Evolutionary conservation across 2,113 vertebrate species (phyloP), one percentile per base, ranked within the genome.

Genomic region (Meleagris gallopavo): DNA sequence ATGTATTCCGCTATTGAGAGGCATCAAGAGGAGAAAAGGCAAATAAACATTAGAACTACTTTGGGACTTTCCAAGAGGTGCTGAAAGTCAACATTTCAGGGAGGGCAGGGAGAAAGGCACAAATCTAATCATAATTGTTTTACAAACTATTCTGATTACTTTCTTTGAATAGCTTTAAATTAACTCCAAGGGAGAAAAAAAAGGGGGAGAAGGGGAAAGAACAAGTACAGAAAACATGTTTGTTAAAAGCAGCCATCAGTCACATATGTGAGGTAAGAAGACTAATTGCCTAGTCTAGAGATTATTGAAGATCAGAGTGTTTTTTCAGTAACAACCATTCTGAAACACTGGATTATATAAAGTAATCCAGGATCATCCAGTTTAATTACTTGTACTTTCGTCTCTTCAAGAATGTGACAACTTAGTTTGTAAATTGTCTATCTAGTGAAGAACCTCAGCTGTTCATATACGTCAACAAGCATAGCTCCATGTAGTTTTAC

Each of bases 261-360:
- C 73, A 86, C 61, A 85, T 10, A 2, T 5, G 4, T 78, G 36
- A 70, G 41, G n/a, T 50, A 95, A 96, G 0, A 38, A 3, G 4
- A 92, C 50, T 94, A 92, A 86, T 78, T 89, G 50, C 61, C 79
- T 71, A 38, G 72, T 79, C 65, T 46, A 81, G 19, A 93, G 43
- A 96, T 91, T 97, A 74, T 10, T 64, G 78, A 86, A 83, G 62
- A 90, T 94, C 92, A 95, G 82, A 64, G 29, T 65, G 72, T 94
- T 52, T 96, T 66, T 93, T 36, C 34, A 69, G 2, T 93, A 88
- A 61, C 7, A 3, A 88, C 14, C 30, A 73, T 80, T 89, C 86
- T 72, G 95, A 96, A 73, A 76, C 18, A 67, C 55, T 62, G n/a
- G 89, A 86, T 95, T 95, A 95, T 2, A 7, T 66, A 78, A 93